Evolutionary conservation across 2,888 invertebrate species (phyloP).

Genomic region (Calliopum simillimum): DNA sequence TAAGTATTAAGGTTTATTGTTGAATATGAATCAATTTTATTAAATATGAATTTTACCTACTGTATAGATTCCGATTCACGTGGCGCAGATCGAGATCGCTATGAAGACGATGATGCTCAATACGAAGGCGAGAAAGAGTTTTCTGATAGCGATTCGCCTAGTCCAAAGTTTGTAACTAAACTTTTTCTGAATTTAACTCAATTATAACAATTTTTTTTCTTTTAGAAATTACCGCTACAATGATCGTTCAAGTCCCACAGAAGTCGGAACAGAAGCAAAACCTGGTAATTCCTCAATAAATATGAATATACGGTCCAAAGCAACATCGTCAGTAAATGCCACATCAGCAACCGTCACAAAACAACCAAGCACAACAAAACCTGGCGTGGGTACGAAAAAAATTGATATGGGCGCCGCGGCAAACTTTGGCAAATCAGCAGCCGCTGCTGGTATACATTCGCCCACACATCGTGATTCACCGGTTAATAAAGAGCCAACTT

Average conservation of each 20-base stretch:
- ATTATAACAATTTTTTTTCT: background rate
- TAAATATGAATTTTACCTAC: background rate
- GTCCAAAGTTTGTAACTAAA: slow-evolving; percentile 60
- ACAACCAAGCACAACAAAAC: slow-evolving; percentile 65
- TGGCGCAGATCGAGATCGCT: slow-evolving; percentile 57
- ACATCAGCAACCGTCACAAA: slow-evolving; percentile 67
- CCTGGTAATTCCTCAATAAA: slow-evolving; percentile 53
- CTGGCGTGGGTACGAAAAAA: slow-evolving; percentile 68
- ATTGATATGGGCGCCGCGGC: slow-evolving; percentile 78
- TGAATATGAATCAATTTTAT: background rate
- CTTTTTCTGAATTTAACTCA: background rate
- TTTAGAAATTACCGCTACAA: slow-evolving; percentile 65
- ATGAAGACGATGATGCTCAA: slow-evolving; percentile 70
- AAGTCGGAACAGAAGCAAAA: slow-evolving; percentile 57
- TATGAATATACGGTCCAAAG: slow-evolving; percentile 60
- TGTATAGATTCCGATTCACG: slow-evolving; percentile 63
- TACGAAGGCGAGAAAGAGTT: slow-evolving; percentile 77
- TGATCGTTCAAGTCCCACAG: slow-evolving; percentile 64
- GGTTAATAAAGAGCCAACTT: slow-evolving; percentile 43
- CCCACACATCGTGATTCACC: slow-evolving; percentile 67
- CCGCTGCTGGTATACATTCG: slow-evolving; percentile 65
- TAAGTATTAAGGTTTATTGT: slow-evolving; percentile 53
- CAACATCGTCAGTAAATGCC: slow-evolving; percentile 48
- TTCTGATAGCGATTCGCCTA: slow-evolving; percentile 74
- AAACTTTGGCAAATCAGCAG: slow-evolving; percentile 72